Evolutionary conservation across 2,888 invertebrate genomes (phyloP).

Genomic region (Macaria notata): DNA sequence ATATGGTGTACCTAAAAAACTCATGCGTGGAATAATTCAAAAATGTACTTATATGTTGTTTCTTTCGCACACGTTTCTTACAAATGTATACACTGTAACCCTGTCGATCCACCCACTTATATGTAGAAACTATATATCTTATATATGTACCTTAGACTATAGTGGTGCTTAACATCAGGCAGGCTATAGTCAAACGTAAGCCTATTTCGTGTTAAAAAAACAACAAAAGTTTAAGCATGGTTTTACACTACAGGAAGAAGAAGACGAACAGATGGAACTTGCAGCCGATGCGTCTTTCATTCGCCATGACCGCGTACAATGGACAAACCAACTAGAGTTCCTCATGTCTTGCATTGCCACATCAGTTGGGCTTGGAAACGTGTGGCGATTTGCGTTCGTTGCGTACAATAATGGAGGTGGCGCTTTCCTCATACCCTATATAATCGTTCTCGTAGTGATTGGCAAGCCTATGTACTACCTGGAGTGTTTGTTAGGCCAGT

Average conservation of each 20-base stretch:
- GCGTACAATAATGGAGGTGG: conserved; percentile 89
- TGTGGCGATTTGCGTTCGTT: conserved; percentile 83
- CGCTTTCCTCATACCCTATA: conserved; percentile 88
- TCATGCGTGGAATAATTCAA: too few relatives aligned
- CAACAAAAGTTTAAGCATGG: too few relatives aligned
- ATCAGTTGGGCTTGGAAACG: conserved; percentile 88
- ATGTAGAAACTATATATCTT: too few relatives aligned
- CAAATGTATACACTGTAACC: too few relatives aligned
- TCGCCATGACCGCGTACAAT: conserved; percentile 57
- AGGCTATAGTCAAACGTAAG: too few relatives aligned
- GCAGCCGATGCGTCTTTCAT: conserved; percentile 36
- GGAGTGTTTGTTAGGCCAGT: conserved; percentile 92
- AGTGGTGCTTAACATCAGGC: too few relatives aligned
- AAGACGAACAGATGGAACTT: conserved; percentile 10
- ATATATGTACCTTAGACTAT: too few relatives aligned
- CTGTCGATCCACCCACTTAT: too few relatives aligned
- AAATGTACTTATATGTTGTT: too few relatives aligned
- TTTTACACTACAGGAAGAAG: conserved; percentile 3
- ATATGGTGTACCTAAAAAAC: too few relatives aligned
- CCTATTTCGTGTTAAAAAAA: too few relatives aligned
- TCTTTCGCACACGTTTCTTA: too few relatives aligned
- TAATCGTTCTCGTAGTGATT: conserved; percentile 85
- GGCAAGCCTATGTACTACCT: conserved; percentile 92
- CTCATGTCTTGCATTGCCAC: conserved; percentile 89
- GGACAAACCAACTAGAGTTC: conserved; percentile 86